A percentile compares a stretch with the other conserved stretches of the same genome.
phyloP scores from a whole-genome alignment of 2,888 invertebrate genomes.

The Lasioglossum marginatum region DNA sequence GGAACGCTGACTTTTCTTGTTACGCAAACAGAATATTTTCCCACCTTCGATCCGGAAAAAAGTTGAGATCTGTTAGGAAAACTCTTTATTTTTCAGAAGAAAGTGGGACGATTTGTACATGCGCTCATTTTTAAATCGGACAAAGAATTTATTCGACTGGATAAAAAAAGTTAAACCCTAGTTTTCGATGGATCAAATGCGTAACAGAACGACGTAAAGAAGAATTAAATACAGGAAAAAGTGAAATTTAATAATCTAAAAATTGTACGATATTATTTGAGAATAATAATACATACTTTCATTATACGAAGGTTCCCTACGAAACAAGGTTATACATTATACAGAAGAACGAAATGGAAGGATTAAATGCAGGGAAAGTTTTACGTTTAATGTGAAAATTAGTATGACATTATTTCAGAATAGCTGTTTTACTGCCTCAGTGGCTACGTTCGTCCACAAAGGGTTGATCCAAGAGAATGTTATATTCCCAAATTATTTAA shows the following conservation, averaged over 20 bases:
- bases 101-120: not conserved
- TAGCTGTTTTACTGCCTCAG: not conserved
- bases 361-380: not conserved
- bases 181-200: not conserved
- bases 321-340: not conserved
- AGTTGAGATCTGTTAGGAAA: not conserved
- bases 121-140: not conserved
- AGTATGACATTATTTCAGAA: not conserved
- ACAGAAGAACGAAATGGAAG: not conserved
- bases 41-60: not conserved
- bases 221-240: not conserved
- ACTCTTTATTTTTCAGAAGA: not conserved
- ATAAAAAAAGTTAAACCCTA: not conserved
- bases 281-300: not conserved
- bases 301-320: not conserved
- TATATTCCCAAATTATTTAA: not conserved
- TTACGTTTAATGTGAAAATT: not conserved
- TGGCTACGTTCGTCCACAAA: not conserved
- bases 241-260: not conserved
- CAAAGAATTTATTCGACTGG: not conserved
- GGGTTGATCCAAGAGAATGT: not conserved
- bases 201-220: no score
- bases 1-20: not conserved
- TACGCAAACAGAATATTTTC: not conserved
- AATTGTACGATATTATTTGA: not conserved